Percentiles rank a stretch among this genome's conserved stretches.
phyloP scores from a whole-genome alignment of 2,888 invertebrate species.

The Drosophila prostipennis region DNA sequence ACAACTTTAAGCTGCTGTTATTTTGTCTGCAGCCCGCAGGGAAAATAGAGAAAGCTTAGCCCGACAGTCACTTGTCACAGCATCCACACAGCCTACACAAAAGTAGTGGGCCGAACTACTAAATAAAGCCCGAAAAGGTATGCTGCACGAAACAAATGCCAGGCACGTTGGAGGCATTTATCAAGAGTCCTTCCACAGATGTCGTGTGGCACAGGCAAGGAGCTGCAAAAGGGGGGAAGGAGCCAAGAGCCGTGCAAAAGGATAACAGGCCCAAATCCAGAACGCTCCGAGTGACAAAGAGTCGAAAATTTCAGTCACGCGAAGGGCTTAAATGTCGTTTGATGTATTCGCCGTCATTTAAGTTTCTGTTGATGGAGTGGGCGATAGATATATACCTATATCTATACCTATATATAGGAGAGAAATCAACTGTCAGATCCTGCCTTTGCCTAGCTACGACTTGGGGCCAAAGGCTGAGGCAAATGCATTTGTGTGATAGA shows the following conservation, averaged over 20 bases:
- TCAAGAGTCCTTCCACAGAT: conserved; percentile 50
- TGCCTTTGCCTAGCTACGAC: conserved; percentile 9
- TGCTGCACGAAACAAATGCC: conserved; percentile 49
- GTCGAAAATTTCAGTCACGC: conserved; percentile 77
- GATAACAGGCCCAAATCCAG: conserved; percentile 44
- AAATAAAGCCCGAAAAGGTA: conserved; percentile 45
- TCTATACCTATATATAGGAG: conserved; percentile 3
- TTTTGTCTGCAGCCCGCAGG: not conserved
- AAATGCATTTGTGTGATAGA: conserved; percentile 73
- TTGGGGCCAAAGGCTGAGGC: conserved; percentile 29
- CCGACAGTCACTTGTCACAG: conserved; percentile 43
- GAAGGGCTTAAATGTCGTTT: conserved; percentile 79
- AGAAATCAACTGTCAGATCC: conserved; percentile 35
- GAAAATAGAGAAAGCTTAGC: conserved; percentile 17
- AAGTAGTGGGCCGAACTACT: conserved; percentile 11
- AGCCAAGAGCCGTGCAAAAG: conserved; percentile 15
- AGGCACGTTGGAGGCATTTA: conserved; percentile 71
- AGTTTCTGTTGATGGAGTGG: conserved; percentile 69
- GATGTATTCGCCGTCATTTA: conserved; percentile 77
- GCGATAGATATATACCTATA: conserved; percentile 52
- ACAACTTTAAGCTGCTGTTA: conserved; percentile 13
- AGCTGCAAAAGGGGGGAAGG: not conserved
- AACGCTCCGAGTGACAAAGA: conserved; percentile 64
- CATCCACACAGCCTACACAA: conserved; percentile 20
- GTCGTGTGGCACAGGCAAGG: conserved; percentile 46